Percentiles rank a stretch among this genome's conserved stretches.
Evolutionary conservation across 2,888 invertebrate genomes (phyloP).

Genomic region (Odontocolon sp.): DNA sequence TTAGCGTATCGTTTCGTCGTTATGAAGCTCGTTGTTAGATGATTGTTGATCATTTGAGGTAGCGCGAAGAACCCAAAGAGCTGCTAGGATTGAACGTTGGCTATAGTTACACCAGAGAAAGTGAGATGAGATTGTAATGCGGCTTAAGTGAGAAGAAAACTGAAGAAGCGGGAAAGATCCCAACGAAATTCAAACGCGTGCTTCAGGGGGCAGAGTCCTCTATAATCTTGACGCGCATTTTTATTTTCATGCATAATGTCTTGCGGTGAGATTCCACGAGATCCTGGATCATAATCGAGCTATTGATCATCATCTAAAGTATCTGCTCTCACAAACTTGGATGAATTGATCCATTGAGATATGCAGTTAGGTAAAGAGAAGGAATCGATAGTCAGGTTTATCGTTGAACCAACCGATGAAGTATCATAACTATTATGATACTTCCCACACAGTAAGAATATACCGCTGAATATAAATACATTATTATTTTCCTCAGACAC

Average conservation of each 20-base stretch:
- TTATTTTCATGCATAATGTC: neutral
- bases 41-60: slow-evolving; percentile 51
- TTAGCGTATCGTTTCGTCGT: slow-evolving; percentile 52
- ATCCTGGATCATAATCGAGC: slow-evolving; percentile 37
- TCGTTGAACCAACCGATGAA: neutral
- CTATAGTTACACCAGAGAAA: slow-evolving; percentile 31
- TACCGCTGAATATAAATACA: no score
- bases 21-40: slow-evolving; percentile 30
- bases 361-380: no score
- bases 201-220: slow-evolving; percentile 14
- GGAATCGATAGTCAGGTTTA: no score
- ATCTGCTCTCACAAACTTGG: neutral
- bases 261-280: slow-evolving; percentile 2
- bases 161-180: slow-evolving; percentile 14
- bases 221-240: slow-evolving; percentile 47
- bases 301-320: slow-evolving; percentile 31
- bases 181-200: slow-evolving; percentile 27
- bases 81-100: slow-evolving; percentile 41
- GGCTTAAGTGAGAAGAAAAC: slow-evolving; percentile 11
- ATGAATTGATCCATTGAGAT: slow-evolving; percentile 3
- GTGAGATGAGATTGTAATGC: slow-evolving; percentile 38
- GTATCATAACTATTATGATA: neutral
- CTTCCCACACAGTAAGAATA: neutral
- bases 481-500: no score
- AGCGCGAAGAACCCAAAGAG: slow-evolving; percentile 45